phyloP scores from a whole-genome alignment of 2,797 vertebrate species.

The Bovichtus diacanthus region DNA sequence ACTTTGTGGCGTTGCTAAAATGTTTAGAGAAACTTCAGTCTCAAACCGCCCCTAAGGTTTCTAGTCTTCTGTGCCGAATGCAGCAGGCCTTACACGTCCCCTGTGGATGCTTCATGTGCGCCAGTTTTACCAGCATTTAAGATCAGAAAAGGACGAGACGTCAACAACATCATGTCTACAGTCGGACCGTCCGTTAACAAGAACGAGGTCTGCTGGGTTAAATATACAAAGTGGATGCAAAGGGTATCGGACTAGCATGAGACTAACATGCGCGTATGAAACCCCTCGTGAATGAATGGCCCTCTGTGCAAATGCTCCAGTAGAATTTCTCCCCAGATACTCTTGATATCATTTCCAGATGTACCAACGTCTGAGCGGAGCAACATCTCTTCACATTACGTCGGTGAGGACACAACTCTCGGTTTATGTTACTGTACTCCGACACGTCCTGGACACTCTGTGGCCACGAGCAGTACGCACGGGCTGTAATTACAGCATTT shows the following conservation, averaged over 20 bases:
- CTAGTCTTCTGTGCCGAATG: not conserved
- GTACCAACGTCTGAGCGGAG: constrained; percentile 7
- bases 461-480: not conserved
- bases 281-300: constrained; percentile 51
- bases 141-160: not conserved
- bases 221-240: not conserved
- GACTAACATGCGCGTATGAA: constrained; percentile 38
- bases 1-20: not conserved
- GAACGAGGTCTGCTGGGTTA: constrained; percentile 1
- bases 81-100: not conserved
- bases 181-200: not conserved
- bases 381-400: not conserved
- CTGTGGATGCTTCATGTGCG: not conserved
- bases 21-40: not conserved
- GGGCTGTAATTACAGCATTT: not conserved
- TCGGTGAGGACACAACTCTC: not conserved
- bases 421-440: not conserved
- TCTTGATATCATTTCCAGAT: constrained; percentile 8
- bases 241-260: constrained; percentile 14
- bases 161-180: not conserved
- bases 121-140: not conserved
- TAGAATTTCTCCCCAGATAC: constrained; percentile 2
- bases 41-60: not conserved
- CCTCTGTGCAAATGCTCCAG: constrained; percentile 48
- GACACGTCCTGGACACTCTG: not conserved